phyloP scores from a whole-genome alignment of 1,140 invertebrate genomes.

The Heliconius congener region DNA sequence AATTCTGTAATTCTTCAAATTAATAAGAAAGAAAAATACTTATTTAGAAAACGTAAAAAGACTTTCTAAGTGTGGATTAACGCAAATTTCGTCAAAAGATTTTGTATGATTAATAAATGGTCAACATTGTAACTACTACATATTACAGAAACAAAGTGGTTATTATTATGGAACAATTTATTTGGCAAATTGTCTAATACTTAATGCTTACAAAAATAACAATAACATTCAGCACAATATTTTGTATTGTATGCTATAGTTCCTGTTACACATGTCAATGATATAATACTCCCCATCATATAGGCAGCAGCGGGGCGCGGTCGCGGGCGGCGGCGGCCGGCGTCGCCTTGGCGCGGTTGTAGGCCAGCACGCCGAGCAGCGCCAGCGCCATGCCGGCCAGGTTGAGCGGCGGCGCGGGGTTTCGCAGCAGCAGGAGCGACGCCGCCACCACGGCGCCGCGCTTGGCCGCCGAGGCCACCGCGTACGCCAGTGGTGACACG shows the following conservation, averaged over 20 bases:
- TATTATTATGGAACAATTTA: too few species aligned
- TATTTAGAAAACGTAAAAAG: too few species aligned
- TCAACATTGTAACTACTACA: too few species aligned
- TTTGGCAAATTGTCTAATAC: too few species aligned
- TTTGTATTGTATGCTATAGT: not conserved
- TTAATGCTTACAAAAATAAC: too few species aligned
- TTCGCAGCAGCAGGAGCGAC: conserved; percentile 93
- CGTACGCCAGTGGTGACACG: conserved; percentile 96
- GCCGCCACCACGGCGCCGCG: conserved; percentile 95
- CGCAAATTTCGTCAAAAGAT: too few species aligned
- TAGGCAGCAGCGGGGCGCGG: conserved; percentile 49
- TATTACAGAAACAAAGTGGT: too few species aligned
- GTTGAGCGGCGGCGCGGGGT: conserved; percentile 95
- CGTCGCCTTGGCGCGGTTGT: conserved; percentile 84
- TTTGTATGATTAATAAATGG: too few species aligned
- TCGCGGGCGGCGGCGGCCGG: conserved; percentile 13
- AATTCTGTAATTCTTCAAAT: too few species aligned
- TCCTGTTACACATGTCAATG: not conserved
- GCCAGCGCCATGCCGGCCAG: conserved; percentile 95
- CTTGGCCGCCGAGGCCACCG: conserved; percentile 97
- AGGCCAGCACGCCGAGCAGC: conserved; percentile 93
- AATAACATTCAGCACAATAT: too few species aligned
- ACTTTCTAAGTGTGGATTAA: too few species aligned
- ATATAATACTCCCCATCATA: conserved; percentile 46
- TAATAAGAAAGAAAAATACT: too few species aligned